These are phyloP conservation scores for Riparia riparia DNA, from an alignment of 2,113 vertebrate species.

Conservation along the genomic window DNA sequence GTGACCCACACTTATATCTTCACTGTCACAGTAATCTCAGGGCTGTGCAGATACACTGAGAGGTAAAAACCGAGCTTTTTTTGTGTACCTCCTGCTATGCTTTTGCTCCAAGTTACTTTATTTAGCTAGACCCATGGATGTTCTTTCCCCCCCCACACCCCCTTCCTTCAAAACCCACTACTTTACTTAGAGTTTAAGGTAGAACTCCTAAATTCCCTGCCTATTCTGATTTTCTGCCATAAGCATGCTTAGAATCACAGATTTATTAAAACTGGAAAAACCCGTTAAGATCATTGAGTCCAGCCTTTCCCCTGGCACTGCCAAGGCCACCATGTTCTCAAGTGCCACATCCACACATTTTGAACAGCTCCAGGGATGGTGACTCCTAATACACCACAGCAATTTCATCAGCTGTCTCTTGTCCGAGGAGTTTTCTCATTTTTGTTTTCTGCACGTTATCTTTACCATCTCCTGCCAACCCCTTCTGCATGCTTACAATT, in stretches of 20 bases:
- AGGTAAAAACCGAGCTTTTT: not conserved
- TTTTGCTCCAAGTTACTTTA: not conserved
- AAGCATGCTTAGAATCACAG: not conserved
- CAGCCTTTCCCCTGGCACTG: not conserved
- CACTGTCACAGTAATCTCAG: not conserved
- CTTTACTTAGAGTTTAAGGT: not conserved
- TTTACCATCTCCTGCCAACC: not conserved
- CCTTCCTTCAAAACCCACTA: not conserved
- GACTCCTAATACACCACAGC: not conserved
- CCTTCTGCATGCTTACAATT: not conserved
- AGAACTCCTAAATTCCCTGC: not conserved
- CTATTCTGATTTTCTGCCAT: not conserved
- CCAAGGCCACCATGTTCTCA: not conserved
- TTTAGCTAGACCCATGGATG: not conserved
- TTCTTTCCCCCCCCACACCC: accelerated
- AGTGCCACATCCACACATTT: not conserved
- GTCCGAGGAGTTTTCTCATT: not conserved
- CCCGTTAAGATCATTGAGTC: accelerated
- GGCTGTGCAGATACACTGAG: not conserved
- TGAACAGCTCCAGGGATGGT: not conserved
- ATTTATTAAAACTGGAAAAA: not conserved
- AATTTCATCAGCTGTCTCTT: not conserved
- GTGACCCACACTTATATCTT: not conserved
- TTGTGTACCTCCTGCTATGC: not conserved
- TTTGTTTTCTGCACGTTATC: not conserved